phyloP scores from a whole-genome alignment of 1,140 invertebrate species.

The Drosophila arizonae region DNA sequence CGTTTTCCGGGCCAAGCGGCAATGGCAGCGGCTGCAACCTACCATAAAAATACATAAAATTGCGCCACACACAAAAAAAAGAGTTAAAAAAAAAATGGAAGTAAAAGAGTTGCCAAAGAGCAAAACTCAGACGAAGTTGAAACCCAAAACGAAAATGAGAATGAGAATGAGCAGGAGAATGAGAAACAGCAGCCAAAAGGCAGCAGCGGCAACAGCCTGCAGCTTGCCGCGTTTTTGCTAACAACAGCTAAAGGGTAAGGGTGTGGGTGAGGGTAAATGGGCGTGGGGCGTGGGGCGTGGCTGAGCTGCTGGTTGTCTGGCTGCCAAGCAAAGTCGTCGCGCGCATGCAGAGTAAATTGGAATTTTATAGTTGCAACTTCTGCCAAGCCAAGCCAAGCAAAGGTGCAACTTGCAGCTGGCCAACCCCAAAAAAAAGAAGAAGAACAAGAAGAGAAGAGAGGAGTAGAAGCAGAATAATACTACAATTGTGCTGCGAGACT shows the following conservation, averaged over 20 bases:
- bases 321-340: conserved; percentile 73
- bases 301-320: conserved; percentile 25
- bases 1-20: conserved; percentile 70
- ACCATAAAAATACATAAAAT: conserved; percentile 81
- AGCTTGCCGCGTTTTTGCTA: conserved; percentile 7
- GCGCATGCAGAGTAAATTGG: conserved; percentile 75
- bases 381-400: conserved; percentile 30
- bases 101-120: conserved; percentile 11
- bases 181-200: conserved; percentile 26
- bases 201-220: conserved; percentile 33
- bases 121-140: conserved; percentile 58
- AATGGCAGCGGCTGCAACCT: conserved; percentile 59
- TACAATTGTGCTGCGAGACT: conserved; percentile 9
- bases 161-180: conserved; percentile 6
- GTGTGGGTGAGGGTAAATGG: background rate
- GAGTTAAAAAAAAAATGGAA: too few relatives aligned
- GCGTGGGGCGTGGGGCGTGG: background rate
- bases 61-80: conserved; percentile 57
- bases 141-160: conserved; percentile 14
- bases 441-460: background rate
- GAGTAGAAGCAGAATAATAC: conserved; percentile 4
- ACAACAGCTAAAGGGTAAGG: too few relatives aligned
- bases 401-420: conserved; percentile 50
- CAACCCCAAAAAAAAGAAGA: background rate
- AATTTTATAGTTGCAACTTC: conserved; percentile 74